These are phyloP conservation scores for Nomada goodeniana DNA, from an alignment of 2,888 invertebrate species.

Conservation along the genomic window DNA sequence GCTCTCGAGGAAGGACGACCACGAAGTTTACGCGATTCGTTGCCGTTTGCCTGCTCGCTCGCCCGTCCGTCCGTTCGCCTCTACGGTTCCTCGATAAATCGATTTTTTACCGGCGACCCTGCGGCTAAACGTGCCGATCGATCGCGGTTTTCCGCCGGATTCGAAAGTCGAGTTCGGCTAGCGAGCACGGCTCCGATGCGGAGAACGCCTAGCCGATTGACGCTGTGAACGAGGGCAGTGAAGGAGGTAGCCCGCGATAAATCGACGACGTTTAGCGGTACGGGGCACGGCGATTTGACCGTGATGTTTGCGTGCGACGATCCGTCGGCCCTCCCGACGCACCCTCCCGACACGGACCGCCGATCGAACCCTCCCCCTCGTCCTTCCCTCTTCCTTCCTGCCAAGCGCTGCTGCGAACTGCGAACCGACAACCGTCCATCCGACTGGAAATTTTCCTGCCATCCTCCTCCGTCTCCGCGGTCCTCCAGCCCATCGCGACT, in stretches of 20 bases:
- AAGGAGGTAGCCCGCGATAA: not conserved
- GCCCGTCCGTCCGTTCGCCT: conserved; percentile 50
- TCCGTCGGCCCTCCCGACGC: not conserved
- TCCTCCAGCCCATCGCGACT: not conserved
- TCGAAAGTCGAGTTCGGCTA: not conserved
- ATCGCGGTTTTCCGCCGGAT: too few relatives aligned
- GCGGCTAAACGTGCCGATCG: too few relatives aligned
- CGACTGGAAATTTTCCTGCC: conserved; percentile 29
- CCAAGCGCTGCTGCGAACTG: not conserved
- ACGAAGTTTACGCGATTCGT: conserved; percentile 38
- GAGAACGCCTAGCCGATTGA: too few relatives aligned
- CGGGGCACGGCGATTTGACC: not conserved
- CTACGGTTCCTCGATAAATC: conserved; percentile 61
- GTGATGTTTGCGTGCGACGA: not conserved
- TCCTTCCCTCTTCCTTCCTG: not conserved
- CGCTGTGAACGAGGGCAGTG: too few relatives aligned
- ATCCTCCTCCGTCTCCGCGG: not conserved
- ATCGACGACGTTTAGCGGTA: not conserved
- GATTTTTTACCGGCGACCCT: conserved; percentile 46
- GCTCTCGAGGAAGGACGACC: conserved; percentile 53
- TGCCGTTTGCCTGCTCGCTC: conserved; percentile 22
- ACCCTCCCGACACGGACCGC: not conserved
- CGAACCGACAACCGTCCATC: not conserved
- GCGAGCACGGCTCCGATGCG: not conserved
- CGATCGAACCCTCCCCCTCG: conserved; percentile 3